Conservation (phyloP, 2,113 vertebrate species). For the Rhinichthys klamathensis region DNA sequence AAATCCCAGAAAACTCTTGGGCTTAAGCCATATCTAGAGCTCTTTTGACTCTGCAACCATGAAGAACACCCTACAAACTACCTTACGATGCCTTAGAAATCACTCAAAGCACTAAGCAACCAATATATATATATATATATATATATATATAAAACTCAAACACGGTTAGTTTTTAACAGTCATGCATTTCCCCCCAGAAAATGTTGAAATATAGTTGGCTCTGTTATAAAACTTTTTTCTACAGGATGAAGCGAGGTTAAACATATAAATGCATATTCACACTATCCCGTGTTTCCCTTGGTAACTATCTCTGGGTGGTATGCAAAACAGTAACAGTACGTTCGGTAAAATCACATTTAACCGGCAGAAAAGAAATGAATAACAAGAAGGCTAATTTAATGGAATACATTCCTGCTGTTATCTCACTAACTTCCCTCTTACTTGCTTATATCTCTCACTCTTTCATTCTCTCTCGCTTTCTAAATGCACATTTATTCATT, state of each 20-base stretch:
- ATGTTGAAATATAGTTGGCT: neutral
- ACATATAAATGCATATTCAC: neutral
- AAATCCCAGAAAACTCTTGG: no score
- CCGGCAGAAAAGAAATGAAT: conserved; percentile 31
- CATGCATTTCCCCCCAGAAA: no score
- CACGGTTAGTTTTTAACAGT: no score
- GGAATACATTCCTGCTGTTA: neutral
- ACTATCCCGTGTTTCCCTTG: neutral
- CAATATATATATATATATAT: no score
- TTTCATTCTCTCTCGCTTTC: neutral
- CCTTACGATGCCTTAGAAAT: neutral
- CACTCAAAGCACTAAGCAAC: no score
- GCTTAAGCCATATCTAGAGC: neutral
- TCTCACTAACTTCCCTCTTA: neutral
- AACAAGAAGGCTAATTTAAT: conserved; percentile 14
- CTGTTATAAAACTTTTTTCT: neutral
- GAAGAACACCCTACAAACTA: neutral
- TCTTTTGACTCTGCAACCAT: neutral
- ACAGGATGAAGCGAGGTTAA: conserved; percentile 9
- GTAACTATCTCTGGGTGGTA: conserved; percentile 12
- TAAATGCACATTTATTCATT: conserved; percentile 6
- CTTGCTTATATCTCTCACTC: neutral
- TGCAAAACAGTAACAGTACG: neutral
- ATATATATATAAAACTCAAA: no score
- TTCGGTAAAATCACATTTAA: conserved; percentile 6